Base-by-base conservation (phyloP, 1,140 invertebrate genomes). In the Drosophila murphyi region DNA sequence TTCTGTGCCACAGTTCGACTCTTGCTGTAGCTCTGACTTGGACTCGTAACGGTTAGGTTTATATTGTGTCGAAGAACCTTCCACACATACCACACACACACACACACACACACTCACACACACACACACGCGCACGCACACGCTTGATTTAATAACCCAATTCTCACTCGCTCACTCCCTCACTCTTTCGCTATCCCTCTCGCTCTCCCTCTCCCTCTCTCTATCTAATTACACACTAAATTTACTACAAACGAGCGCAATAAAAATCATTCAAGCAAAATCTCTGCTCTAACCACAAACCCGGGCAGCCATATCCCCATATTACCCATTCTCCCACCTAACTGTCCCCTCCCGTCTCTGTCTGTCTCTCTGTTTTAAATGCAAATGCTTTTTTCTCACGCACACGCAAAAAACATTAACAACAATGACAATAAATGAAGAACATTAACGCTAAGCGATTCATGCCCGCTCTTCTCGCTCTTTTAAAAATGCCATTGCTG, bases 391-490 rank as follows among this genome's bases (percentile, higher is more conserved):
- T 86, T 85, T 82, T 87, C 56, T 43, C 82, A 78, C 82, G 82
- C 83, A 80, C 82, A 86, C 77, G 81, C 71, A 86, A 78, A 86
- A 86, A 86, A 87, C 82, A 86, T 86, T 82, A 87, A 86, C 82
- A 86, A 86, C 82, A 86, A 86, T 86, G 82, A 86, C 82, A 86
- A 87, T 86, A 86, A 86, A 86, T 86, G 82, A 82, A 79, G 82
- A 83, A 86, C 82, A 86, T 86, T 86, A 86, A 82, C 77, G 82
- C 82, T 86, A 86, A 86, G 82, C 82, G 83, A 76, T 86, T 73
- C 55, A 8, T 2, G 28, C 28, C 7, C 8, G 7, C 43, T 41
- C 59, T n/a, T 45, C 59, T 51, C 51, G 10, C n/a, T 28, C 34
- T 37, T 35, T 32, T 7, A 5, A 12, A 37, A 37, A 3, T n/a